Percentiles rank a stretch among this genome's conserved stretches.
These are phyloP conservation scores for Drosophila ogumai DNA, from an alignment of 1,140 invertebrate genomes.

Conservation along the genomic window DNA sequence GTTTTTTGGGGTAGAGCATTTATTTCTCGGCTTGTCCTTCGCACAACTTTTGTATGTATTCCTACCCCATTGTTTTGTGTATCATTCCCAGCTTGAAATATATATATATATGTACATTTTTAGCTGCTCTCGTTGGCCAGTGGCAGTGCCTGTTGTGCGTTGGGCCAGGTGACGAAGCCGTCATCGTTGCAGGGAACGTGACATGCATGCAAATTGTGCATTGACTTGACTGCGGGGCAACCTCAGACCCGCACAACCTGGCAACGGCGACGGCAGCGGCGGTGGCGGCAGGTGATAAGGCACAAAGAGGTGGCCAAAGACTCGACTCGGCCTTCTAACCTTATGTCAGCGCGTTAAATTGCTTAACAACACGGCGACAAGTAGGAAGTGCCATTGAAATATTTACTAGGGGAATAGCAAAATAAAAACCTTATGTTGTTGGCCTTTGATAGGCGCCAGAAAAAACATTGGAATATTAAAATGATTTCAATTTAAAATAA, in stretches of 20 bases:
- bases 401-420: background rate
- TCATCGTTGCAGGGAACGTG: constrained; percentile 60
- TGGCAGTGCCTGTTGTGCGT: background rate
- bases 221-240: constrained; percentile 26
- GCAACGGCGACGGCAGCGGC: background rate
- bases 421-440: background rate
- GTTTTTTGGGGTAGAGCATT: background rate
- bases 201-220: constrained; percentile 71
- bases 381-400: constrained; percentile 25
- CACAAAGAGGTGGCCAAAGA: constrained; percentile 31
- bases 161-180: constrained; percentile 63
- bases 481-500: background rate
- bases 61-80: constrained; percentile 26
- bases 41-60: constrained; percentile 25
- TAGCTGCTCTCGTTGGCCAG: constrained; percentile 8
- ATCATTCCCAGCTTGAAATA: constrained; percentile 19
- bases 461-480: background rate
- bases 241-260: constrained; percentile 22
- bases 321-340: constrained; percentile 30
- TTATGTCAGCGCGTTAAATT: constrained; percentile 32
- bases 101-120: constrained; percentile 28
- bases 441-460: background rate
- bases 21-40: background rate
- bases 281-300: constrained; percentile 24
- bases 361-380: constrained; percentile 18